Base-by-base conservation (phyloP, 2,797 vertebrate species). In the Melanotaenia boesemani region DNA sequence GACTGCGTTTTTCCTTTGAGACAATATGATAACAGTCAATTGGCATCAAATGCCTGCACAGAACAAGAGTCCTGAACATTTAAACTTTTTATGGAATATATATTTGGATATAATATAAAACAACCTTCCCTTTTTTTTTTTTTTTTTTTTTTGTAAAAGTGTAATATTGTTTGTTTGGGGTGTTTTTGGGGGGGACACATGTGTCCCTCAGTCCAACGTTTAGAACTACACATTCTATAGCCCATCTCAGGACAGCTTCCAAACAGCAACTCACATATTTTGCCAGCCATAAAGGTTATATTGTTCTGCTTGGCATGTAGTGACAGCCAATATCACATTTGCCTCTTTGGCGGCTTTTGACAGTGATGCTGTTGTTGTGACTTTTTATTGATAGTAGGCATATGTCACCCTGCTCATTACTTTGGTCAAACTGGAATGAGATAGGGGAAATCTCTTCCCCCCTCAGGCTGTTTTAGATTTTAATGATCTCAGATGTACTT, bases 401-500 rank as follows among this genome's bases (percentile, higher is more conserved):
- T 91, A 91, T 94, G 91, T 91, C 92, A 91, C 89, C 84, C 77
- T 62, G 80, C 92, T 95, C 93, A 92, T 95, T 95, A 95, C 93
- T 93, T 89, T 88, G 67, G 59, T 75, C 79, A 82, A 92, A 89
- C 83, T 80, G 12, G 63, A 80, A 76, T 74, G 73, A 82, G 61
- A 75, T 65, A 46, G 34, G 24, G 59, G 36, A 73, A 55, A 56
- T 41, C 13, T 52, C 54, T 11, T 8, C 13, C 74, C 67, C 78
- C 87, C 82, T 65, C 46, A 67, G 83, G 70, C 74, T 63, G 44
- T 79, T 69, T 79, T 41, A 16, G 26, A 70, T 76, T 70, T 81
- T 88, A 87, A 64, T 74, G 70, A 77, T 74, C 74, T 78, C 52
- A 41, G 56, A 83, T 68, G 65, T 80, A 70, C 20, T 28, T 39